A percentile compares a stretch with the other conserved stretches of the same genome.
Conservation (phyloP, 2,888 invertebrate genomes). For the Sussaba pulchella region DNA sequence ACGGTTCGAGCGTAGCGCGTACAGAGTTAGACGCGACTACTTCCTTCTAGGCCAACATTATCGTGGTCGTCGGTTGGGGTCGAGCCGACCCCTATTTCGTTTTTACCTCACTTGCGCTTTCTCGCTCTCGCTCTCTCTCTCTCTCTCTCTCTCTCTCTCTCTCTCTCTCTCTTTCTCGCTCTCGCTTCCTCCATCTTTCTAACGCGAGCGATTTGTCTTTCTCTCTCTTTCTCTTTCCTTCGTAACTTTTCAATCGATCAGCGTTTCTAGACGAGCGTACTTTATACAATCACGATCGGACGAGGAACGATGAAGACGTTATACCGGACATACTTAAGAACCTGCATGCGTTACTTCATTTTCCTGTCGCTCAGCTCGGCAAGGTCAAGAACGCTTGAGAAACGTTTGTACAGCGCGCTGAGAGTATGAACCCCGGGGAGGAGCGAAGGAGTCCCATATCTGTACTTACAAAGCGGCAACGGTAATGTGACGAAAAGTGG, state of each 20-base stretch:
- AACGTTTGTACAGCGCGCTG: constrained; percentile 33
- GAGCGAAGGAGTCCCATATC: not conserved
- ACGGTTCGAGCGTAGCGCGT: constrained; percentile 15
- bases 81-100: constrained; percentile 42
- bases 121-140: constrained; percentile 2
- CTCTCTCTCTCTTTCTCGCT: no score
- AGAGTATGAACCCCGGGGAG: not conserved
- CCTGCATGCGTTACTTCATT: constrained; percentile 50
- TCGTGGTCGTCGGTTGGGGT: constrained; percentile 49
- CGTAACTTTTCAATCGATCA: constrained; percentile 63
- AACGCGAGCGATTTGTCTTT: no score
- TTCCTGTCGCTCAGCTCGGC: constrained; percentile 55
- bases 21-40: constrained; percentile 28
- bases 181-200: constrained; percentile 5
- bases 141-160: constrained; percentile 22
- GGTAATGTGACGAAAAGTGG: no score
- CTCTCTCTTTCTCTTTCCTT: constrained; percentile 34
- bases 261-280: constrained; percentile 40
- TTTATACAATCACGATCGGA: constrained; percentile 8
- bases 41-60: constrained; percentile 61
- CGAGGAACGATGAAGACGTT: not conserved
- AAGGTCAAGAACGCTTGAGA: constrained; percentile 56
- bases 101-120: not conserved
- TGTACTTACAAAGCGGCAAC: not conserved
- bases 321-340: not conserved